These are phyloP conservation scores for Falcunculus frontatus DNA, from an alignment of 2,113 vertebrate species.

Conservation along the genomic window DNA sequence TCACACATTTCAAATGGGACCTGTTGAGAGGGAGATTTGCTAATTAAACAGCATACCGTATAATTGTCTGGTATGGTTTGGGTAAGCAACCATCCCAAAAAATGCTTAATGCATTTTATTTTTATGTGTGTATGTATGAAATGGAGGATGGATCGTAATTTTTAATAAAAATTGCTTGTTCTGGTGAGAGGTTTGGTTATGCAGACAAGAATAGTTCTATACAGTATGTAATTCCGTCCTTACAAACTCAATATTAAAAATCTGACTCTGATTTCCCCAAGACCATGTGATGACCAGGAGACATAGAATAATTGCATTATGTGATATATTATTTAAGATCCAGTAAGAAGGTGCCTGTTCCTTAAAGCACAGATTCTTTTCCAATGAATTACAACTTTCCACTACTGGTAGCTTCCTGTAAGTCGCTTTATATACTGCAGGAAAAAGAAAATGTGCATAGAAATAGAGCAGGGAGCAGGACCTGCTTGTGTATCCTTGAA, in stretches of 20 bases:
- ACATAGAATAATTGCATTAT: constrained; percentile 48
- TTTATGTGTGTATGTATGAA: background rate
- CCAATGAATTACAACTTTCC: constrained; percentile 9
- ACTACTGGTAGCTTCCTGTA: background rate
- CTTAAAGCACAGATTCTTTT: constrained; percentile 37
- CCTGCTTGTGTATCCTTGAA: background rate
- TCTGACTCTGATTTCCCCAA: background rate
- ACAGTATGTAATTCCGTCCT: background rate
- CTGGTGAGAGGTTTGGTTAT: background rate
- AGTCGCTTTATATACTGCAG: background rate
- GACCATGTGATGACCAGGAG: constrained; percentile 47
- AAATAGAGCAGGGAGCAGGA: background rate
- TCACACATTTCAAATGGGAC: background rate
- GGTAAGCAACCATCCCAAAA: background rate
- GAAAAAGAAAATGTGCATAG: background rate
- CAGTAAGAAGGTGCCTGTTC: constrained; percentile 5
- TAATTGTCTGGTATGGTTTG: background rate
- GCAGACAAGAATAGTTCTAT: background rate
- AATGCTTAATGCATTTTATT: background rate
- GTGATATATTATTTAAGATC: constrained; percentile 50
- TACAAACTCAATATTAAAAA: background rate
- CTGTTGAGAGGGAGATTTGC: background rate
- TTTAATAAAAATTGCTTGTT: background rate
- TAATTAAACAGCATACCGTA: background rate
- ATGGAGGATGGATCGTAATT: background rate